A percentile compares a stretch with the other conserved stretches of the same genome.
Conservation (phyloP, 2,888 invertebrate species). For the Orgyia antiqua region DNA sequence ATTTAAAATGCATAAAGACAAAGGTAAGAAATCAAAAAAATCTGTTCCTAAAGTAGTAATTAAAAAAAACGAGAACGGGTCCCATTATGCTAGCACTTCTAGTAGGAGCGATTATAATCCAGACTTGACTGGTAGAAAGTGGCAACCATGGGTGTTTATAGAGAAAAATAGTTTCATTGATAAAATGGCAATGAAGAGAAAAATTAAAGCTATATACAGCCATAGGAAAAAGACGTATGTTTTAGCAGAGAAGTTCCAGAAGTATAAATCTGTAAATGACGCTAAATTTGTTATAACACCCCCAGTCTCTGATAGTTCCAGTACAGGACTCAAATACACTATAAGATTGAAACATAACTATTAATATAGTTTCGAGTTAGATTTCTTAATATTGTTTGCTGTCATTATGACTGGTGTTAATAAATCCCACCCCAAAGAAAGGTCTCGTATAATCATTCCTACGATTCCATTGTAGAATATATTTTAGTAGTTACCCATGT, state of each 20-base stretch:
- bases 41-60: conserved; percentile 69
- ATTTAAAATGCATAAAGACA: conserved; percentile 61
- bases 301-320: conserved; percentile 42
- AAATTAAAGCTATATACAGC: conserved; percentile 57
- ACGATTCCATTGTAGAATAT: conserved; percentile 40
- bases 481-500: conserved; percentile 54
- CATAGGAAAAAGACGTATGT: conserved; percentile 59
- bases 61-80: conserved; percentile 66
- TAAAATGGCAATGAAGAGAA: conserved; percentile 62
- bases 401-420: conserved; percentile 24
- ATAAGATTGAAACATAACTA: conserved; percentile 62
- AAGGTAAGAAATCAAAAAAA: conserved; percentile 53
- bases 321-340: conserved; percentile 63
- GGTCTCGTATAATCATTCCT: conserved; percentile 54
- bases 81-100: conserved; percentile 65
- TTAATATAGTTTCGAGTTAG: conserved; percentile 37
- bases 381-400: conserved; percentile 23
- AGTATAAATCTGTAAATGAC: conserved; percentile 59
- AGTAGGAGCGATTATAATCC: conserved; percentile 52
- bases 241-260: conserved; percentile 58
- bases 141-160: conserved; percentile 74
- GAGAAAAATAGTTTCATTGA: conserved; percentile 66
- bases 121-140: conserved; percentile 69
- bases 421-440: conserved; percentile 43
- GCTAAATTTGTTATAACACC: conserved; percentile 64